Percentiles rank a stretch among this genome's conserved stretches.
Evolutionary conservation across 1,140 invertebrate genomes (phyloP).

Genomic region (Neodiprion virginianus): DNA sequence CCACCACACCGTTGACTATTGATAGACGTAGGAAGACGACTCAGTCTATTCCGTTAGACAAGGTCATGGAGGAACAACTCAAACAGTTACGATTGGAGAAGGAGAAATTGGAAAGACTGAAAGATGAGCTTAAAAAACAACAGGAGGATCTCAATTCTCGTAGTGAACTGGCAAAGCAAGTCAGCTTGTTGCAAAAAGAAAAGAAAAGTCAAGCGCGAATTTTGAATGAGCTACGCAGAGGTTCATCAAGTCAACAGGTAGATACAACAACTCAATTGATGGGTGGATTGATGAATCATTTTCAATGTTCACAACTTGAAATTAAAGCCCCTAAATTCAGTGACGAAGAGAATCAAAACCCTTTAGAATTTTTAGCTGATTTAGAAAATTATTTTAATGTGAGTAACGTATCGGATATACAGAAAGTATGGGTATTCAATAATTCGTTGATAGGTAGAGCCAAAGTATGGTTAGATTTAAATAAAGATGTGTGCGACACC

Average conservation of each 20-base stretch:
- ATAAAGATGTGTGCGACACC: too few relatives aligned
- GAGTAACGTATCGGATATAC: neutral
- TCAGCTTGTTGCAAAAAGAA: neutral
- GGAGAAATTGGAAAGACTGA: neutral
- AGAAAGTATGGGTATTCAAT: neutral
- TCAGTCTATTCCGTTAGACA: too few relatives aligned
- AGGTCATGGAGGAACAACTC: neutral
- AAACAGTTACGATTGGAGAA: neutral
- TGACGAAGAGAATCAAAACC: neutral
- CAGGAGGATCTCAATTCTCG: neutral
- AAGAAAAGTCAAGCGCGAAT: neutral
- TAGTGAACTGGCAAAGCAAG: neutral
- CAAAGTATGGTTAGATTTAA: too few relatives aligned
- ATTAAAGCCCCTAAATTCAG: neutral
- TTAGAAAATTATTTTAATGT: neutral
- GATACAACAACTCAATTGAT: neutral
- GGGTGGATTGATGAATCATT: neutral
- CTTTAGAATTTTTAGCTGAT: neutral
- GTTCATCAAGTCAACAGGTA: neutral
- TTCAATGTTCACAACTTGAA: neutral
- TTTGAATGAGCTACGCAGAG: neutral
- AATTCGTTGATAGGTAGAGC: neutral
- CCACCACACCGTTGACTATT: too few relatives aligned
- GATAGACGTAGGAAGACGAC: too few relatives aligned
- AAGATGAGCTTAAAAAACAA: neutral